Base-by-base conservation (phyloP, 2,888 invertebrate species). In the Cacoxenus indagator region DNA sequence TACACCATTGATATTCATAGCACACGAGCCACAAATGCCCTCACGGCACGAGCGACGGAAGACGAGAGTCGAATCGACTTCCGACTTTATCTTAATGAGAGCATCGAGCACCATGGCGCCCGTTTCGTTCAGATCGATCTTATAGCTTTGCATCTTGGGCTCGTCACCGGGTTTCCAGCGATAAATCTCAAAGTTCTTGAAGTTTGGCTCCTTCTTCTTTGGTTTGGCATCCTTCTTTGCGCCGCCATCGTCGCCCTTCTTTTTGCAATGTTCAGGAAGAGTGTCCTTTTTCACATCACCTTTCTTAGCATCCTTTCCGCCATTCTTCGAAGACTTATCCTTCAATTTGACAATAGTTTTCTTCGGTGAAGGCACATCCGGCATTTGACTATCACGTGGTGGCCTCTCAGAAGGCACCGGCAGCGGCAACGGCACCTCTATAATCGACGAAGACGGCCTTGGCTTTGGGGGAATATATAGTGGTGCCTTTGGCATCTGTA, bases 21-120 rank as follows among this genome's bases (percentile, higher is more conserved):
- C 94, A 88, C 99, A 99, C 4, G 98, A 98, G 0, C 99, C 99
- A 86, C 99, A 99, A 77, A 99, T 99, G 14, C 98, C 97, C 89
- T 99, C 99, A 67, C 98, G 93, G 84, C 99, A 99, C 0, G 98
- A 98, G 71, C 98, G 91, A 64, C 99, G 91, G 89, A 99, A 99
- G 1, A 98, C 96, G 73, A 99, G 89, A 0, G 97, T 96, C 0
- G 96, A 95, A 87, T 99, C 99, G 14, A 96, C 89, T 87, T 97
- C 96, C 87, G 96, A 97, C 87, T 99, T 99, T 66, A 99, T 98
- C 89, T 97, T 97, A 76, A 98, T 93, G 64, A 99, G 88, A 0
- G 96, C 98, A 88, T 99, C 98, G 69, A 99, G 89, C 1, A 98
- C 94, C 98, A 99, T 99, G 0, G 97, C 95, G 11, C 97, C 97